These are phyloP conservation scores for Cladorhizidae sp. DNA, from an alignment of 37 sponge, comb jelly and placozoan genomes.

Conservation along the genomic window DNA sequence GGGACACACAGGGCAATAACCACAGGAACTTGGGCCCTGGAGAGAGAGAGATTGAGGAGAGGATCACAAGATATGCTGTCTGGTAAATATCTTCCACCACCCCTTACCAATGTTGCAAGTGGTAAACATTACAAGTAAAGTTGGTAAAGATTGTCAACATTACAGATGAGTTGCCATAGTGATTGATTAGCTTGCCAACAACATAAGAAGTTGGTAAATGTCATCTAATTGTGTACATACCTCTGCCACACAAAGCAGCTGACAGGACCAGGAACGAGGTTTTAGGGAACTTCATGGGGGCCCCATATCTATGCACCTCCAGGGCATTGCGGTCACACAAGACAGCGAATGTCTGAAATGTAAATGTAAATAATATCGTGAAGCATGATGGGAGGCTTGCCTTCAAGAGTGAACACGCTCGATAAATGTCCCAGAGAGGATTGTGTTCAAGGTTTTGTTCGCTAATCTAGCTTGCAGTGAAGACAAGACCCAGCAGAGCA, in stretches of 20 bases:
- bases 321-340: constrained; percentile 68
- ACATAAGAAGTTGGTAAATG: neutral
- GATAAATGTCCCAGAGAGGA: too few species aligned
- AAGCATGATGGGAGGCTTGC: too few species aligned
- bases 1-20: constrained; percentile 51
- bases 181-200: neutral
- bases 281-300: constrained; percentile 38
- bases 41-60: neutral
- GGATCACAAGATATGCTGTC: neutral
- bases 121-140: neutral
- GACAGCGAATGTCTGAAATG: constrained; percentile 36
- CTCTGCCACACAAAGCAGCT: constrained; percentile 66
- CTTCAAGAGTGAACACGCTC: too few species aligned
- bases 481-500: too few species aligned
- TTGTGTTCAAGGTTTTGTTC: too few species aligned
- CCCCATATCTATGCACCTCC: constrained; percentile 58
- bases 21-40: constrained; percentile 59
- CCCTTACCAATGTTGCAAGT: too few species aligned
- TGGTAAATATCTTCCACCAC: neutral
- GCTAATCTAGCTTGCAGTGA: too few species aligned
- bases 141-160: too few species aligned
- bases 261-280: constrained; percentile 20
- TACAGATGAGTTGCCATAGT: too few species aligned
- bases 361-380: too few species aligned
- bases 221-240: neutral